Evolutionary conservation across 2,888 invertebrate genomes (phyloP).

Genomic region (Stegophylla sp.): DNA sequence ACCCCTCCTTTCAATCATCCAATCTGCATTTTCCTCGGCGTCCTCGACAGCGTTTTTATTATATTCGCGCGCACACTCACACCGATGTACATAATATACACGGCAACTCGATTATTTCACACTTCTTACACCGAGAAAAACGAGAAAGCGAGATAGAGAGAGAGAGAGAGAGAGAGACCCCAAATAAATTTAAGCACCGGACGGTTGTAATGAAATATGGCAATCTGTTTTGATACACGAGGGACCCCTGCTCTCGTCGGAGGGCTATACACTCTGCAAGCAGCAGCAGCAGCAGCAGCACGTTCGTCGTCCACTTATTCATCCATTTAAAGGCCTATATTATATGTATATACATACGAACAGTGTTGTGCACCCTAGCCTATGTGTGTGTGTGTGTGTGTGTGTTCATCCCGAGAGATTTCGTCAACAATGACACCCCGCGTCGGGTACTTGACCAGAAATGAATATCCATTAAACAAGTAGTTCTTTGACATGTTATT

Average conservation of each 20-base stretch:
- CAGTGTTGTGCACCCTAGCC: constrained; percentile 15
- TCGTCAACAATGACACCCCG: constrained; percentile 56
- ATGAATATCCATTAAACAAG: constrained; percentile 59
- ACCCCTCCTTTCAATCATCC: constrained; percentile 56
- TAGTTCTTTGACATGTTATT: constrained; percentile 53
- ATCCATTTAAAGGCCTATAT: constrained; percentile 50
- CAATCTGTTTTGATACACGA: constrained; percentile 58
- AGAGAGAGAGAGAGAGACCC: neutral
- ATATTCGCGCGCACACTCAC: constrained; percentile 5
- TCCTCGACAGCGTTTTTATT: constrained; percentile 37
- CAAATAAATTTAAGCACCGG: constrained; percentile 46
- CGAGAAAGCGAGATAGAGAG: neutral
- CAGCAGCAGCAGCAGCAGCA: no score
- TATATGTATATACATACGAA: neutral
- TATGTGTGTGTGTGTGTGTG: neutral
- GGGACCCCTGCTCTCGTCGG: constrained; percentile 20
- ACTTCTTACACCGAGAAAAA: constrained; percentile 31
- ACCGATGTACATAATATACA: neutral
- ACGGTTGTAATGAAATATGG: constrained; percentile 58
- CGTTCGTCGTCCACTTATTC: constrained; percentile 51
- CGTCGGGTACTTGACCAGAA: constrained; percentile 52
- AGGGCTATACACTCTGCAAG: neutral
- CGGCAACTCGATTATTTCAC: constrained; percentile 58
- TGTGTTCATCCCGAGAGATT: constrained; percentile 48
- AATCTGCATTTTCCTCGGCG: constrained; percentile 46